Base-by-base conservation (phyloP, 2,113 vertebrate species). In the Ammospiza caudacuta region DNA sequence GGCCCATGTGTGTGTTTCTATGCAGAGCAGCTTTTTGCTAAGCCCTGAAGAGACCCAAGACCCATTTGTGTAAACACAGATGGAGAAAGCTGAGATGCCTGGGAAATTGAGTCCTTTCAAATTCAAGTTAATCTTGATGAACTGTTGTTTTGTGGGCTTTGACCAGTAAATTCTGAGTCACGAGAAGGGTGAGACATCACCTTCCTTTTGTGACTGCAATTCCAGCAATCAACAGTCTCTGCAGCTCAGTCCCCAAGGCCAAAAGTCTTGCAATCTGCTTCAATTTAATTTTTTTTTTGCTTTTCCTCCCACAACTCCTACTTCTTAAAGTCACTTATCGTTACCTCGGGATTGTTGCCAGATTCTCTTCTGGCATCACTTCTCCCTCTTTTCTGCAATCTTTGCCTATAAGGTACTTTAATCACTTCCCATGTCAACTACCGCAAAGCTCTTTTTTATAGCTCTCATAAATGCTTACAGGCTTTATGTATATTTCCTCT, bases 351-450 rank as follows among this genome's bases (percentile, higher is more conserved):
- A 97, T 43, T 83, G 51, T 49, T 90, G 90, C 92, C 94, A 95
- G 64, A 86, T 77, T 96, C 52, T 63, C 68, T 90, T 95, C 68
- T 92, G 90, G 94, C 82, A 88, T 86, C 64, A 47, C 24, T 95
- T 86, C 67, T 78, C 59, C 43, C 68, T 86, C 51, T 86, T 83
- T 87, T 88, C 79, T 92, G 43, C 90, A 95, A 22, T 81, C 85
- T 74, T 89, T 94, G 72, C 87, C 86, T 90, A 46, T 74, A 86
- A 93, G 59, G 76, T 94, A 81, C 85, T 74, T 92, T 95, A 92
- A 96, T 94, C 88, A 80, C 79, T 96, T 94, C 93, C 92, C 88
- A 92, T 93, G 79, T 93, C 93, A 94, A 92, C 89, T 86, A 92
- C 94, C 0, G 3, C 90, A 86, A 96, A 96, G 72, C 39, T 74